Evolutionary conservation across 64 coral and sea anemone species (phyloP).

Genomic region (Montipora efflorescens): DNA sequence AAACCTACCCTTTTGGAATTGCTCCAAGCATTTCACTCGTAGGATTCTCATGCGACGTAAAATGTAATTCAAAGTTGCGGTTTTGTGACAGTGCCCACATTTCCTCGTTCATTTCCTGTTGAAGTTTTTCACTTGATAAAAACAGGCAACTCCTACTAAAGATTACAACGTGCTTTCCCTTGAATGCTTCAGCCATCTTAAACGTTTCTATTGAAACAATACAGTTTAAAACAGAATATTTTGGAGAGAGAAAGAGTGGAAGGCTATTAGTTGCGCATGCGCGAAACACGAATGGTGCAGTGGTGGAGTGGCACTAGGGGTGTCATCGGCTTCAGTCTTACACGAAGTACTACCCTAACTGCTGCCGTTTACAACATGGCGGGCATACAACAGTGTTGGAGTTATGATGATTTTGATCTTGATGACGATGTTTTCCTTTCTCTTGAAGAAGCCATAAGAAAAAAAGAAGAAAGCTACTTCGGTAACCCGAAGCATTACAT

Average conservation of each 20-base stretch:
- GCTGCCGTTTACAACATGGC: too few relatives aligned
- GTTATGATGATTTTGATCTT: too few relatives aligned
- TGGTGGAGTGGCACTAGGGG: too few relatives aligned
- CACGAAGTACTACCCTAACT: too few relatives aligned
- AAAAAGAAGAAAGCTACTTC: too few relatives aligned
- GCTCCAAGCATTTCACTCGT: neutral
- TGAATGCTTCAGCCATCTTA: neutral
- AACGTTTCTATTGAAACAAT: neutral
- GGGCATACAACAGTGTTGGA: too few relatives aligned
- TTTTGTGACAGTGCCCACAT: neutral
- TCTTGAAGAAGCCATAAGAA: too few relatives aligned
- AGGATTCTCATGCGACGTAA: neutral
- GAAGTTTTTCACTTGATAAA: neutral
- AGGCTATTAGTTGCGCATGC: too few relatives aligned
- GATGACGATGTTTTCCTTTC: too few relatives aligned
- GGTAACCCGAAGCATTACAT: too few relatives aligned
- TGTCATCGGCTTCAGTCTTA: too few relatives aligned
- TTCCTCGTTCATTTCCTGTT: neutral
- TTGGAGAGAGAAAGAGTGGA: neutral
- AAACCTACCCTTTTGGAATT: neutral
- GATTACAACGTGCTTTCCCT: neutral
- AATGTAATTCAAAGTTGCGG: neutral
- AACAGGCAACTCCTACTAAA: neutral
- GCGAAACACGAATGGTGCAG: too few relatives aligned
- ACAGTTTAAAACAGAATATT: neutral